Percentiles rank a stretch among this genome's conserved stretches.
These are phyloP conservation scores for Falco peregrinus DNA, from an alignment of 2,797 vertebrate species.

Conservation along the genomic window DNA sequence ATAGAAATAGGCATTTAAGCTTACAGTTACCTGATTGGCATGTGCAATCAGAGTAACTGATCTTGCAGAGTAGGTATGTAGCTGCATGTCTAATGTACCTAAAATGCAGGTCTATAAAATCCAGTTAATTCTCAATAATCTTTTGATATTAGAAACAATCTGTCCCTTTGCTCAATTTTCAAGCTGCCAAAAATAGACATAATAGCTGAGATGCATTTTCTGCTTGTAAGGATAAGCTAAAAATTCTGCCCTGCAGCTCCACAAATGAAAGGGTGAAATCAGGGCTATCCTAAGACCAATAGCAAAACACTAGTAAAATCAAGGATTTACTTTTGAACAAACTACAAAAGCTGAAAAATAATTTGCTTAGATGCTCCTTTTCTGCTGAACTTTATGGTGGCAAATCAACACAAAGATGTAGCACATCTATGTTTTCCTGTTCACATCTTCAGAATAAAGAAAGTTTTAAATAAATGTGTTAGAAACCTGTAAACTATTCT, in stretches of 20 bases:
- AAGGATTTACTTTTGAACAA: not conserved
- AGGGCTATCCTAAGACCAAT: not conserved
- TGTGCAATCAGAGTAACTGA: not conserved
- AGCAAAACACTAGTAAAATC: not conserved
- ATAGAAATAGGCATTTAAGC: conserved; percentile 3
- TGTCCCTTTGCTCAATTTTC: not conserved
- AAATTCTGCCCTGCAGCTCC: not conserved
- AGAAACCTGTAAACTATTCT: not conserved
- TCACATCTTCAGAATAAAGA: not conserved
- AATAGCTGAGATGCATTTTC: not conserved
- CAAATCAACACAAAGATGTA: not conserved
- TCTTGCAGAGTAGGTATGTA: not conserved
- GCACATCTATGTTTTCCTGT: not conserved
- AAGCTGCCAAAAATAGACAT: not conserved
- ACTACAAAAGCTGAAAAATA: not conserved
- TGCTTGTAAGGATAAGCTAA: not conserved
- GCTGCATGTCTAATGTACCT: not conserved
- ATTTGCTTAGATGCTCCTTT: not conserved
- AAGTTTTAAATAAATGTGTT: not conserved
- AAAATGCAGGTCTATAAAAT: not conserved
- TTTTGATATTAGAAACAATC: not conserved
- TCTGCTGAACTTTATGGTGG: not conserved
- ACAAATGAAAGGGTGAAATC: not conserved
- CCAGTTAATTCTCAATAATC: not conserved
- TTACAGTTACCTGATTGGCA: not conserved